A percentile compares a stretch with the other conserved stretches of the same genome.
These are phyloP conservation scores for Zophobas atratus DNA, from an alignment of 1,140 invertebrate species.

Conservation along the genomic window DNA sequence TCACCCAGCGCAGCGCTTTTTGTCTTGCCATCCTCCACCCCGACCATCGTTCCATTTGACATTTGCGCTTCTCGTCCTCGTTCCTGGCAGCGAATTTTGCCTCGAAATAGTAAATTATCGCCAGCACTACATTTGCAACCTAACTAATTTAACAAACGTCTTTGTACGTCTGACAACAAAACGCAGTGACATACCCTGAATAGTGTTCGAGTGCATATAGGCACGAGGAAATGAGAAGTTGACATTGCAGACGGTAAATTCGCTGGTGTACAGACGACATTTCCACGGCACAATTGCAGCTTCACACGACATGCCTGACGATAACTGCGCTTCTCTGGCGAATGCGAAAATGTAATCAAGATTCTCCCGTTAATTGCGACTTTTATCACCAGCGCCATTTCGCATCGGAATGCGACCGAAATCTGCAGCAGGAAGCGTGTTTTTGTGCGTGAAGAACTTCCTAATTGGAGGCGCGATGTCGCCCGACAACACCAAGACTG, in stretches of 20 bases:
- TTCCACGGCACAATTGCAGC: slow-evolving; percentile 25
- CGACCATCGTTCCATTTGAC: too few species aligned
- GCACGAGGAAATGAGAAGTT: slow-evolving; percentile 34
- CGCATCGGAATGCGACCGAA: too few species aligned
- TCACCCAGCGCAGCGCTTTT: too few species aligned
- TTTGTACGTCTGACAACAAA: slow-evolving; percentile 4
- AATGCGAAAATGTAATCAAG: slow-evolving; percentile 30
- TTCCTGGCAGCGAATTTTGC: too few species aligned
- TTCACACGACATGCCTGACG: slow-evolving; percentile 14
- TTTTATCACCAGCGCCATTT: not conserved
- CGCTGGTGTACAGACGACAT: slow-evolving; percentile 23
- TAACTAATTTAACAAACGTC: slow-evolving; percentile 18
- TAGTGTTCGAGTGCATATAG: slow-evolving; percentile 28
- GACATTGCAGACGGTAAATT: slow-evolving; percentile 36
- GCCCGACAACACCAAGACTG: slow-evolving; percentile 12
- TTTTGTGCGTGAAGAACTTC: slow-evolving; percentile 11
- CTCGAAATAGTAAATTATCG: too few species aligned
- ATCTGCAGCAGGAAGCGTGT: not conserved
- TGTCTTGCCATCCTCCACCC: too few species aligned
- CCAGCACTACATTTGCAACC: not conserved
- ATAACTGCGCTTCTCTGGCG: slow-evolving; percentile 24
- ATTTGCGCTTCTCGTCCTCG: too few species aligned
- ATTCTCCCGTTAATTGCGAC: slow-evolving; percentile 36
- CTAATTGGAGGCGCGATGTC: slow-evolving; percentile 36
- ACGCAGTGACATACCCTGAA: slow-evolving; percentile 4